Conservation (phyloP, 2,888 invertebrate genomes). For the Ctena decussata region DNA sequence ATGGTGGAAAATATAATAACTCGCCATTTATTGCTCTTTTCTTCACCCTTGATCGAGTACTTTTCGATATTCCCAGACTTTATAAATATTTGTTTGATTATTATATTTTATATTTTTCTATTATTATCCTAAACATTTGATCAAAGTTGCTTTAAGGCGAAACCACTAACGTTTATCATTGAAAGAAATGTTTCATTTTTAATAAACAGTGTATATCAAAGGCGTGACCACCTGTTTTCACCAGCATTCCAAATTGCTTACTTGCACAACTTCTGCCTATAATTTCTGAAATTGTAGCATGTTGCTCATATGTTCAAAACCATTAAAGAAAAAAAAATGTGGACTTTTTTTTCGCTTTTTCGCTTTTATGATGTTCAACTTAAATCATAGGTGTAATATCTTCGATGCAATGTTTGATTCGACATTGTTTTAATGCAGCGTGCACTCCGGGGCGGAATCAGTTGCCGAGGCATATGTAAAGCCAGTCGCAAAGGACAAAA, state of each 20-base stretch:
- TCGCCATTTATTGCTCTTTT: neutral
- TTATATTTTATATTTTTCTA: conserved; percentile 3
- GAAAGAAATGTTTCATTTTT: neutral
- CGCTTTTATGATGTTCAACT: too few relatives aligned
- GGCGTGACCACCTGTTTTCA: neutral
- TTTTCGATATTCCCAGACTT: neutral
- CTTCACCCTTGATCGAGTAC: neutral
- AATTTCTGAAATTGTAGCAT: too few relatives aligned
- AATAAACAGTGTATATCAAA: neutral
- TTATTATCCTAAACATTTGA: neutral
- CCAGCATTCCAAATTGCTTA: neutral
- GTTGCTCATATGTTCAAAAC: too few relatives aligned
- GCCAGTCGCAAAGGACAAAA: too few relatives aligned
- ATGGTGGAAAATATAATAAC: neutral
- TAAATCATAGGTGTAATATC: too few relatives aligned
- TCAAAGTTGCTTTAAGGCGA: neutral
- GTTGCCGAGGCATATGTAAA: too few relatives aligned
- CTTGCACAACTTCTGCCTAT: too few relatives aligned
- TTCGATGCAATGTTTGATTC: too few relatives aligned
- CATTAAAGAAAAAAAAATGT: too few relatives aligned
- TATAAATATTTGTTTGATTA: neutral
- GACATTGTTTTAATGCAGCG: too few relatives aligned
- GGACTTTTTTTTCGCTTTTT: too few relatives aligned
- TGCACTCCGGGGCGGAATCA: too few relatives aligned
- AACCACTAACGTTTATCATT: neutral